These are phyloP conservation scores for Myanophis thanlyinensis DNA, from an alignment of 2,113 vertebrate genomes.

Conservation along the genomic window DNA sequence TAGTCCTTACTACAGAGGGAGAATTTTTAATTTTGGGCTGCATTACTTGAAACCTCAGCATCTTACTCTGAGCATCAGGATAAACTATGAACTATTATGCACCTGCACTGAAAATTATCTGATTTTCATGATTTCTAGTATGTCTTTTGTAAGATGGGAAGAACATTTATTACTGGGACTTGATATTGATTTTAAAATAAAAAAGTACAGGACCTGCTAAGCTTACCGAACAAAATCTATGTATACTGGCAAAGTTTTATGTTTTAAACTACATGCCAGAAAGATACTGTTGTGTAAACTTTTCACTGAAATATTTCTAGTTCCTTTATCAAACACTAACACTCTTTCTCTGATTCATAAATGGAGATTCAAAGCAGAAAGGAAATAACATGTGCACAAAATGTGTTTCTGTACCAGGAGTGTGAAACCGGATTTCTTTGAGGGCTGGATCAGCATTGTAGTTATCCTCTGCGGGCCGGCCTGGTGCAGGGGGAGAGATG, in stretches of 20 bases:
- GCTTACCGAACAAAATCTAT: rapidly evolving
- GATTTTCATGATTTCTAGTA: constrained; percentile 16
- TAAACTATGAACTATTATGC: not conserved
- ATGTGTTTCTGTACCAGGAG: no score
- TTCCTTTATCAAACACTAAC: not conserved
- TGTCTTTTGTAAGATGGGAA: not conserved
- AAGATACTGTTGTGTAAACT: not conserved
- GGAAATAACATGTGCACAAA: not conserved
- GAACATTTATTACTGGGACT: rapidly evolving
- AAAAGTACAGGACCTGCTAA: not conserved
- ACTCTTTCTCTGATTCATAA: not conserved
- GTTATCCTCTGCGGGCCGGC: no score
- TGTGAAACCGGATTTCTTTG: no score
- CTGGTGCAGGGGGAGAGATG: no score
- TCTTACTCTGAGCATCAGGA: not conserved
- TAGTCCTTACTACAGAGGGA: not conserved
- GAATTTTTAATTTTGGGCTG: not conserved
- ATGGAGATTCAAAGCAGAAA: not conserved
- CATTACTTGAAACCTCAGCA: constrained; percentile 6
- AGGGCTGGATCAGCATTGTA: no score
- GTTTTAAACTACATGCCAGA: not conserved
- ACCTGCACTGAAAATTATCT: constrained; percentile 16
- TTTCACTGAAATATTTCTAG: not conserved
- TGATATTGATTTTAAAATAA: not conserved
- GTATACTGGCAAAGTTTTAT: not conserved